Evolutionary conservation across 2,888 invertebrate genomes (phyloP).

Genomic region (Callosobruchus maculatus): DNA sequence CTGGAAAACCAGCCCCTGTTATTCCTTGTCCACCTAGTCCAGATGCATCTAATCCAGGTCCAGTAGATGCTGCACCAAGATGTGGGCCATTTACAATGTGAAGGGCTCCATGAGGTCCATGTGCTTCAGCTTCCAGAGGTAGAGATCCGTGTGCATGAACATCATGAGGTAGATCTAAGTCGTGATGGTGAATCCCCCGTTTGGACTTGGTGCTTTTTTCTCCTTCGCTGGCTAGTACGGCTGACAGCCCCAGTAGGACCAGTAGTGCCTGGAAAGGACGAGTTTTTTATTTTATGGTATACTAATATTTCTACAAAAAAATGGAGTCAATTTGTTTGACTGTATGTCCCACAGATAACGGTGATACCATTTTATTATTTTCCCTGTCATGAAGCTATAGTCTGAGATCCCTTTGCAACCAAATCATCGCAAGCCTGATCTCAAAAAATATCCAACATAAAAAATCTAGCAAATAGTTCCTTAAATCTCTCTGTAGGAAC

Average conservation of each 20-base stretch:
- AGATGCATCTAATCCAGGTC: neutral
- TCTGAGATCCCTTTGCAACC: no score
- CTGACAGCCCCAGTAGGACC: neutral
- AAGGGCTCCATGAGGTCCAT: neutral
- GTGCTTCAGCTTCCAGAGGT: neutral
- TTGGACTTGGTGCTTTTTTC: neutral
- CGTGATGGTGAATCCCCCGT: neutral
- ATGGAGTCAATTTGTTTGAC: no score
- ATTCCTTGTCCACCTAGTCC: neutral
- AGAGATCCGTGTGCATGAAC: neutral
- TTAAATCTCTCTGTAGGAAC: no score
- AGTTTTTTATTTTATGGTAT: no score
- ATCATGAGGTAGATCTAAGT: neutral
- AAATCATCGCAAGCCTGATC: no score
- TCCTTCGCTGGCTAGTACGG: neutral
- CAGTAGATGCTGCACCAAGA: neutral
- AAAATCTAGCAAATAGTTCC: no score
- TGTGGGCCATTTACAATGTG: neutral
- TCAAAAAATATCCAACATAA: no score
- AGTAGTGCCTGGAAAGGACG: neutral
- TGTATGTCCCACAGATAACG: no score
- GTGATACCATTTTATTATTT: no score
- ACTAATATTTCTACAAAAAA: no score
- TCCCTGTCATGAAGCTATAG: no score
- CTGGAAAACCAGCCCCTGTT: no score